Percentiles rank a stretch among this genome's conserved stretches.
These are phyloP conservation scores for Pitangus sulphuratus DNA, from an alignment of 2,797 vertebrate genomes.

Conservation along the genomic window DNA sequence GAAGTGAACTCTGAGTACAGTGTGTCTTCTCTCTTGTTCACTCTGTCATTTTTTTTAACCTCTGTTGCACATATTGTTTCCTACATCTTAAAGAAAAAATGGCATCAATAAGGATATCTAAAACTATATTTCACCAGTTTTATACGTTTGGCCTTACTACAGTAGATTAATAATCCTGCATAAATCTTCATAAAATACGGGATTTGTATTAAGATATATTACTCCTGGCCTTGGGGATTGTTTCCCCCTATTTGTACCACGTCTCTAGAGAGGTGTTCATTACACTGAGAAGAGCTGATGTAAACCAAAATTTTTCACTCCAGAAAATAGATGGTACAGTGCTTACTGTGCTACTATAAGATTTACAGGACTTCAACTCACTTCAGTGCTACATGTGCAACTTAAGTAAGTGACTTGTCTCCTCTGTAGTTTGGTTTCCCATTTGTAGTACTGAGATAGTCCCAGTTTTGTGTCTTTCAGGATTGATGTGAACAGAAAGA, in stretches of 20 bases:
- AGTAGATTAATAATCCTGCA: background rate
- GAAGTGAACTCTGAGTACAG: background rate
- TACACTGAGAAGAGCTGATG: background rate
- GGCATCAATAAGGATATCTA: background rate
- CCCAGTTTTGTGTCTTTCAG: background rate
- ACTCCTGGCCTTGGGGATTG: background rate
- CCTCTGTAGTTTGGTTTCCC: background rate
- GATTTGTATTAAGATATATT: background rate
- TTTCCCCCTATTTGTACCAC: accelerated
- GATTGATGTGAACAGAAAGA: background rate
- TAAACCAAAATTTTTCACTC: background rate
- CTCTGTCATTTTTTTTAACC: background rate
- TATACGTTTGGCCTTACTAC: background rate
- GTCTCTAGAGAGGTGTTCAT: background rate
- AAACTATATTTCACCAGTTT: background rate
- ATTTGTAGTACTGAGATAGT: background rate
- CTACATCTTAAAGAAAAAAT: background rate
- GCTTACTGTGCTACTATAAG: background rate
- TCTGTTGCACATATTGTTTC: background rate
- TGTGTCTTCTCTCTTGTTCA: background rate
- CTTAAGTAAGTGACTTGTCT: background rate
- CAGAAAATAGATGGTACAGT: background rate
- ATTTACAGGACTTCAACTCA: background rate
- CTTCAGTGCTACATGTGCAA: background rate
- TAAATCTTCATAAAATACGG: background rate